Evolutionary conservation across 1,140 invertebrate genomes (phyloP).

Genomic region (Lucilia cuprina): DNA sequence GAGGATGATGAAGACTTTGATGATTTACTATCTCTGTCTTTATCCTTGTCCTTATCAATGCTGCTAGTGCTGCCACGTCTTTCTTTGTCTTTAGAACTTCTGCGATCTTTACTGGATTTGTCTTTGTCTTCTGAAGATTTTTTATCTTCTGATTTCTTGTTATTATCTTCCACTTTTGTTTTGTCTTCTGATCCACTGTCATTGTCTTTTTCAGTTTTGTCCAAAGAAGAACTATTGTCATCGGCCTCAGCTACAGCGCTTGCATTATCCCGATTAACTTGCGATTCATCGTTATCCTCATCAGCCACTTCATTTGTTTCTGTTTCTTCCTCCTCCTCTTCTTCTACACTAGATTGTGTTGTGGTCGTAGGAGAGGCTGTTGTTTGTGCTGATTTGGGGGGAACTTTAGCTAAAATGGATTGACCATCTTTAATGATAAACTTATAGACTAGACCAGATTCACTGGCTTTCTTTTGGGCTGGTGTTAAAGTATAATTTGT

Average conservation of each 20-base stretch:
- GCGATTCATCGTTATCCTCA: conserved; percentile 36
- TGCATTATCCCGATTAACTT: conserved; percentile 36
- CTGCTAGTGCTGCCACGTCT: conserved; percentile 47
- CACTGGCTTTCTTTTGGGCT: conserved; percentile 49
- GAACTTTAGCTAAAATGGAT: conserved; percentile 73
- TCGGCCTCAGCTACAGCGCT: conserved; percentile 40
- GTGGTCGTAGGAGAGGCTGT: background rate
- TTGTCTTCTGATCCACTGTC: conserved; percentile 43
- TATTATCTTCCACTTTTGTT: conserved; percentile 44
- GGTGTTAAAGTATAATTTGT: conserved; percentile 52
- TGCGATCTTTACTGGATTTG: conserved; percentile 58
- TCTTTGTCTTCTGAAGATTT: conserved; percentile 50
- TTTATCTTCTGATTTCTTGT: conserved; percentile 34
- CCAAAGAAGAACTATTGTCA: conserved; percentile 19
- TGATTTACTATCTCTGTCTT: conserved; percentile 59
- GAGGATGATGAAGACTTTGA: conserved; percentile 1
- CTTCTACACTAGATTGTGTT: conserved; percentile 35
- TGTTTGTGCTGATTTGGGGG: conserved; percentile 45
- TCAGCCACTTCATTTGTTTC: conserved; percentile 39
- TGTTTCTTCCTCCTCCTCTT: conserved; percentile 39
- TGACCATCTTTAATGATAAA: conserved; percentile 77
- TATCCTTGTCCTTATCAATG: conserved; percentile 61
- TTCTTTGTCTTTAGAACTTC: conserved; percentile 46
- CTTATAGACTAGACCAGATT: conserved; percentile 67
- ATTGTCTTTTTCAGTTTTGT: conserved; percentile 35